Percentiles rank a stretch among this genome's conserved stretches.
These are phyloP conservation scores for Pituophis catenifer DNA, from an alignment of 2,113 vertebrate species.

Conservation along the genomic window DNA sequence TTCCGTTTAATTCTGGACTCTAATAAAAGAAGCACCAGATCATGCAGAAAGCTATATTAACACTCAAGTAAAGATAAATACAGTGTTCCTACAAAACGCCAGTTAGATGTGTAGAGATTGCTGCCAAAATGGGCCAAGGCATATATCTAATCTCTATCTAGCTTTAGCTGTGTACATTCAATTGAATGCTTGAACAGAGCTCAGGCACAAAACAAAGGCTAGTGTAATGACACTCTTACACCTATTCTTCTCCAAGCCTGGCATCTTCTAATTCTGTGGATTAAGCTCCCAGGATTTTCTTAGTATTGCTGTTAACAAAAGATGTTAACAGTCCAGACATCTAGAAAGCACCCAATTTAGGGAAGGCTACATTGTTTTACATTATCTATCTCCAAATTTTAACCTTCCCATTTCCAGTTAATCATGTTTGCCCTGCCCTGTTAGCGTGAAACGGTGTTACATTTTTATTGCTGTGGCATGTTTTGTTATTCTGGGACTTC, in stretches of 20 bases:
- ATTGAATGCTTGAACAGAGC: background rate
- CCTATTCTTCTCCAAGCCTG: background rate
- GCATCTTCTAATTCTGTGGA: background rate
- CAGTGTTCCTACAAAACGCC: background rate
- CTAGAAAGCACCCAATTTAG: background rate
- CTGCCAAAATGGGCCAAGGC: background rate
- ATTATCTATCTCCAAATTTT: background rate
- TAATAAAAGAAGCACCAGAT: background rate
- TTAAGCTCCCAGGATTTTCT: background rate
- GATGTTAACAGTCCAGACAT: background rate
- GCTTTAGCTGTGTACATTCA: background rate
- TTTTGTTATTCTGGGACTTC: background rate
- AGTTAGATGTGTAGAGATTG: background rate
- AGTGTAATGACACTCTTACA: background rate
- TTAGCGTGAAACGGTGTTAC: background rate
- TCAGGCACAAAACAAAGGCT: background rate
- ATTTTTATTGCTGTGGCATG: background rate
- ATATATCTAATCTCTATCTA: background rate
- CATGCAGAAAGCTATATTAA: background rate
- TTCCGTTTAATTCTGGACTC: background rate
- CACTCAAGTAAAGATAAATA: background rate
- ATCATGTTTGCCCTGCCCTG: background rate
- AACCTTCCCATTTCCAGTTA: background rate
- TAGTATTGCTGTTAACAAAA: background rate
- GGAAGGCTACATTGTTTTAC: background rate